These are phyloP conservation scores for Diplolepis rosae DNA, from an alignment of 2,888 invertebrate genomes.

Conservation along the genomic window DNA sequence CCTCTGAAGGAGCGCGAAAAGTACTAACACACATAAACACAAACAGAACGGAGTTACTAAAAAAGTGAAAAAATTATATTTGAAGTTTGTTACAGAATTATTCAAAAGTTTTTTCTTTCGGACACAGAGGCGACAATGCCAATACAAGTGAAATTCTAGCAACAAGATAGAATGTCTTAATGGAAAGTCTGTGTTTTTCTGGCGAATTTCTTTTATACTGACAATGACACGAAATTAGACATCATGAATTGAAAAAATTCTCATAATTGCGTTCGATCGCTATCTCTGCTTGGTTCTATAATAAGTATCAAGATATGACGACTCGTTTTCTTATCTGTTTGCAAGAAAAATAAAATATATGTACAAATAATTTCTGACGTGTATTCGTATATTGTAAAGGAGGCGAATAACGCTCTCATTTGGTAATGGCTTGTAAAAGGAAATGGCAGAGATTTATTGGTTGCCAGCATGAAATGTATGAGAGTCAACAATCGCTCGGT, in stretches of 20 bases:
- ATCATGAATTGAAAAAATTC: conserved; percentile 12
- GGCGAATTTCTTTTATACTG: background rate
- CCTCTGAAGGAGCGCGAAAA: too few species aligned
- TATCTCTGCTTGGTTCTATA: conserved; percentile 21
- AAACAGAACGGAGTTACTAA: too few species aligned
- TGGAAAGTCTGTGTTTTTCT: background rate
- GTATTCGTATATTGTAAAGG: background rate
- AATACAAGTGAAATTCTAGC: too few species aligned
- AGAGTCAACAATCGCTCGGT: conserved; percentile 62
- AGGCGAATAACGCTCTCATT: conserved; percentile 54
- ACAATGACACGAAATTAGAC: background rate
- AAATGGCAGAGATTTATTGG: conserved; percentile 69
- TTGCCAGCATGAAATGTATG: conserved; percentile 61
- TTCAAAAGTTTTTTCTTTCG: too few species aligned
- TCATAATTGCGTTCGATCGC: background rate
- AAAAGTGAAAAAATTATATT: too few species aligned
- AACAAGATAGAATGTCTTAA: too few species aligned
- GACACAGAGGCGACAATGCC: too few species aligned
- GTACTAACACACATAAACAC: too few species aligned
- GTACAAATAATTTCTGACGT: background rate
- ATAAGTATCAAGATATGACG: too few species aligned
- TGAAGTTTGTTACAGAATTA: too few species aligned
- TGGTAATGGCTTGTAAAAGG: conserved; percentile 70
- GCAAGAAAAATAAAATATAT: too few species aligned
- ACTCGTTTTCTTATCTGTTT: too few species aligned